phyloP scores from a whole-genome alignment of 2,113 vertebrate genomes.

The Anoura caudifer region DNA sequence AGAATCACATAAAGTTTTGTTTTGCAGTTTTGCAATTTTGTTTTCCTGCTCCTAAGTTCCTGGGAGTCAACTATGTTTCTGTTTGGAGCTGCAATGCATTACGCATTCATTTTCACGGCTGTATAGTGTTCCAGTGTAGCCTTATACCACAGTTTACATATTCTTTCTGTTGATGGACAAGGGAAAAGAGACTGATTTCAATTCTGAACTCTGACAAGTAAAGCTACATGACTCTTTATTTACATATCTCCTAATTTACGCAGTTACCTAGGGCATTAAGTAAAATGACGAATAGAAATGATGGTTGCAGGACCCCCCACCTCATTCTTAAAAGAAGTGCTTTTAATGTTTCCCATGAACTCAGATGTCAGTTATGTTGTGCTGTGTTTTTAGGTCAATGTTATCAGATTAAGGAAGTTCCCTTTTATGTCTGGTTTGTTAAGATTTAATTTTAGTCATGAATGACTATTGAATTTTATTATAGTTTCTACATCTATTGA shows the following conservation, averaged over 20 bases:
- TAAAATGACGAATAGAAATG: background rate
- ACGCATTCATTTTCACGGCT: background rate
- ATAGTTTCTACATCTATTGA: background rate
- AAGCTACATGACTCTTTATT: background rate
- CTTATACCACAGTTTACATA: background rate
- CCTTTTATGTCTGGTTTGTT: background rate
- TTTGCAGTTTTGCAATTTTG: background rate
- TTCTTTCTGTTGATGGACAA: background rate
- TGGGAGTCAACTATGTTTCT: background rate
- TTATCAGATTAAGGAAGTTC: background rate
- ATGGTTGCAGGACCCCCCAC: background rate
- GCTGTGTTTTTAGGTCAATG: background rate
- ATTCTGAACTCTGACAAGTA: background rate
- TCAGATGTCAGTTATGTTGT: background rate
- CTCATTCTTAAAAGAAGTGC: background rate
- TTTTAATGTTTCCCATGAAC: background rate
- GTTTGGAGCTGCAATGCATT: background rate
- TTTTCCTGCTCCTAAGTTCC: background rate
- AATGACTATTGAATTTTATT: background rate
- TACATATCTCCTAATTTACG: background rate
- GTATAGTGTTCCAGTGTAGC: background rate
- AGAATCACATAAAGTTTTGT: no score
- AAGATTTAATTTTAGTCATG: constrained; percentile 13
- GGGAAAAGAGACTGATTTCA: background rate
- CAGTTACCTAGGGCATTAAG: background rate